Conservation (phyloP, 2,113 vertebrate species). For the Amia ocellicauda region DNA sequence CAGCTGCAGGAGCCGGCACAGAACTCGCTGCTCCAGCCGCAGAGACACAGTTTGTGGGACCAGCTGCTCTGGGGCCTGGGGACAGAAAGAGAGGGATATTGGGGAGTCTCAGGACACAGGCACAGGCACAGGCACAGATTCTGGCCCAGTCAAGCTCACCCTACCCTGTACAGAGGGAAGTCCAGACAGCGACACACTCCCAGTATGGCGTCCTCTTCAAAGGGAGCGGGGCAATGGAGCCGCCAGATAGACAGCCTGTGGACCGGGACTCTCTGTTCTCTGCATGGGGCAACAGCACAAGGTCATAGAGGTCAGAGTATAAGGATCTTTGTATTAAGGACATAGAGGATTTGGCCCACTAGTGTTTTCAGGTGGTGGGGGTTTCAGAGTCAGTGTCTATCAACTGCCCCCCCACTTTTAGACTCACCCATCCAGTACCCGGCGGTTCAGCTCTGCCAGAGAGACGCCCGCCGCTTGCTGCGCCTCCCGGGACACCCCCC, state of each 20-base stretch:
- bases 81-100: neutral
- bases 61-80: slow-evolving; percentile 67
- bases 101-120: neutral
- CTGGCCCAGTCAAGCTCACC: no score
- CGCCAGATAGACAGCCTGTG: slow-evolving; percentile 65
- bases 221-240: slow-evolving; percentile 37
- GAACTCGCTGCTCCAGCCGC: slow-evolving; percentile 52
- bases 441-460: slow-evolving; percentile 57
- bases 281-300: slow-evolving; percentile 20
- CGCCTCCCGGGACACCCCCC: slow-evolving; percentile 58
- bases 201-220: no score
- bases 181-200: slow-evolving; percentile 48
- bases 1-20: slow-evolving; percentile 49
- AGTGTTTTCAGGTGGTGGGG: no score
- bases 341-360: neutral
- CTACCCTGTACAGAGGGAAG: slow-evolving; percentile 65
- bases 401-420: neutral
- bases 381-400: neutral
- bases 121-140: slow-evolving; percentile 13
- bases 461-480: slow-evolving; percentile 54
- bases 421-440: slow-evolving; percentile 53
- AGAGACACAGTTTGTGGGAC: slow-evolving; percentile 42
- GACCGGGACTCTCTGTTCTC: slow-evolving; percentile 48
- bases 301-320: neutral
- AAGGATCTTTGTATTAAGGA: neutral